Evolutionary conservation across 2,113 vertebrate species (phyloP).

Genomic region (Charadrius vociferus): DNA sequence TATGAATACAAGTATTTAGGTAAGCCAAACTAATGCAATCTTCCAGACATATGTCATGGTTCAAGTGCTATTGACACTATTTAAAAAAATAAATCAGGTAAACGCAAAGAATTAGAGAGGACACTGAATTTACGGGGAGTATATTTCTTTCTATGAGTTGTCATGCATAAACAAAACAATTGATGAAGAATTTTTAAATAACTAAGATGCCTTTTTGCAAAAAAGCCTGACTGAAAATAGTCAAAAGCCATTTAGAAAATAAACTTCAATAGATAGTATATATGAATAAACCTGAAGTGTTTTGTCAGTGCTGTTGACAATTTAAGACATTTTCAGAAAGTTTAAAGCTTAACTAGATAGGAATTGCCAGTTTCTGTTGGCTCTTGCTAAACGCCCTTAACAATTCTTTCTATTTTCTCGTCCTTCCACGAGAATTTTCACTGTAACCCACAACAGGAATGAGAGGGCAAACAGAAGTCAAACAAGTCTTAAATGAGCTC

Average conservation of each 20-base stretch:
- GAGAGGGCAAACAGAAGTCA: too few species aligned
- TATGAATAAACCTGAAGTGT: not conserved
- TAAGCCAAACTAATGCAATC: not conserved
- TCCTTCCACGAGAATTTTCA: not conserved
- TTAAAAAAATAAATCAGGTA: not conserved
- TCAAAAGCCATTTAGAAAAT: not conserved
- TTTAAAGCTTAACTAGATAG: too few species aligned
- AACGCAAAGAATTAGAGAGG: not conserved
- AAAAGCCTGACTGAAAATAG: not conserved
- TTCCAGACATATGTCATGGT: not conserved
- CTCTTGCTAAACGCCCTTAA: not conserved
- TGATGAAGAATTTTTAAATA: not conserved
- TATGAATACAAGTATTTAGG: not conserved
- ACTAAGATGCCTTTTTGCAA: not conserved
- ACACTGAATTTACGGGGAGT: not conserved
- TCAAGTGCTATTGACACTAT: not conserved
- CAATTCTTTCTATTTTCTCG: not conserved
- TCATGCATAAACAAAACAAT: not conserved
- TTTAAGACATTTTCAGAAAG: not conserved
- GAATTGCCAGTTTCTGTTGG: not conserved
- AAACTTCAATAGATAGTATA: not conserved
- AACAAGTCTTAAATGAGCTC: not conserved
- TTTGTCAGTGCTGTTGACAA: not conserved
- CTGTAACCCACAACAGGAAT: not conserved
- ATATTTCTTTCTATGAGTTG: not conserved